A percentile compares a stretch with the other conserved stretches of the same genome.
Evolutionary conservation across 2,113 vertebrate species (phyloP).

Genomic region (Carassius auratus): DNA sequence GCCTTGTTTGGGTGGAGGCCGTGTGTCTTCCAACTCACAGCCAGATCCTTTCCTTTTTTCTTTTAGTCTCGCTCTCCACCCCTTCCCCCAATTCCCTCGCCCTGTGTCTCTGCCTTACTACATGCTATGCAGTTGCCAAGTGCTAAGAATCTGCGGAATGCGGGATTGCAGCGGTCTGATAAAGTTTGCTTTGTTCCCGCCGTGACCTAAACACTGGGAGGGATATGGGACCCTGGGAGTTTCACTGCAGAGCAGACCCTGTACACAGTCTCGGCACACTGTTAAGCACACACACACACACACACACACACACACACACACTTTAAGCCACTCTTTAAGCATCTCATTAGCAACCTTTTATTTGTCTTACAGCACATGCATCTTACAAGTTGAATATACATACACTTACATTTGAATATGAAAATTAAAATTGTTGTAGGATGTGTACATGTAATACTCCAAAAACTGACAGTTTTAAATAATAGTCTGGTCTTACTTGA

Average conservation of each 20-base stretch:
- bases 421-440: not conserved
- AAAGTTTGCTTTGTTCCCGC: slow-evolving; percentile 96
- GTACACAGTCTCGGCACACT: slow-evolving; percentile 17
- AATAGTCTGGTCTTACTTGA: not conserved
- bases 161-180: slow-evolving; percentile 87
- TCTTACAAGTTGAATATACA: not conserved
- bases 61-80: slow-evolving; percentile 41
- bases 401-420: not conserved
- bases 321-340: not conserved
- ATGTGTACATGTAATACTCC: not conserved
- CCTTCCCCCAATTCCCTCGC: slow-evolving; percentile 39
- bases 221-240: slow-evolving; percentile 78
- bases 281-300: slow-evolving; percentile 17
- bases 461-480: not conserved
- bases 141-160: slow-evolving; percentile 94
- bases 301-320: not conserved
- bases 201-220: slow-evolving; percentile 85
- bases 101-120: slow-evolving; percentile 66
- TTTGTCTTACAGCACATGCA: not conserved
- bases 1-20: no score
- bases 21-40: slow-evolving; percentile 33
- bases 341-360: slow-evolving; percentile 5
- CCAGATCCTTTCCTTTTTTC: slow-evolving; percentile 22
- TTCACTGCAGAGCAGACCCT: slow-evolving; percentile 58
- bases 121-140: slow-evolving; percentile 84